Evolutionary conservation across 2,888 invertebrate genomes (phyloP).

Genomic region (Drosophila nr. perissopoda): DNA sequence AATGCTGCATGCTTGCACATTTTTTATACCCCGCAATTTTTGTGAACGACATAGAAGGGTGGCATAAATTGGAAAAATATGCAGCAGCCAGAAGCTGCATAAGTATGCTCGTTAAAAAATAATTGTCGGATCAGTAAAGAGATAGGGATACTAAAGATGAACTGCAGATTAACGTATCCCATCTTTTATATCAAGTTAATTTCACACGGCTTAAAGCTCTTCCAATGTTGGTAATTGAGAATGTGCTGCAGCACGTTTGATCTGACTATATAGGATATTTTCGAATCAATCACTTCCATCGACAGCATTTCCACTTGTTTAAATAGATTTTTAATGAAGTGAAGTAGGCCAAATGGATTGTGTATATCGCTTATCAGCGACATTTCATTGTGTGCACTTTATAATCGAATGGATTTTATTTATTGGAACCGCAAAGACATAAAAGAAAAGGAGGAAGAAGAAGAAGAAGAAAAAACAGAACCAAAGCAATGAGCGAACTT

Average conservation of each 20-base stretch:
- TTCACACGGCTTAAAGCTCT: not conserved
- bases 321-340: constrained; percentile 79
- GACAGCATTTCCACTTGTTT: constrained; percentile 25
- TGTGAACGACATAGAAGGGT: not conserved
- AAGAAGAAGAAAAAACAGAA: not conserved
- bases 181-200: not conserved
- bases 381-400: constrained; percentile 72
- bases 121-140: not conserved
- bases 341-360: constrained; percentile 74
- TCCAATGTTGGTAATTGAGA: not conserved
- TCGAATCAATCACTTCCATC: not conserved
- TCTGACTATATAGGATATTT: constrained; percentile 11
- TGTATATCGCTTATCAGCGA: constrained; percentile 64
- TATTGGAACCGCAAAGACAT: constrained; percentile 62
- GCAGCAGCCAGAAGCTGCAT: not conserved
- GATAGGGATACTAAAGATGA: not conserved
- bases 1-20: constrained; percentile 32
- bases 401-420: constrained; percentile 77
- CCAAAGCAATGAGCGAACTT: constrained; percentile 33
- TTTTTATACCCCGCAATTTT: constrained; percentile 31
- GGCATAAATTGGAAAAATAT: not conserved
- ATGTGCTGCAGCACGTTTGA: not conserved
- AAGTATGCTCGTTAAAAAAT: not conserved
- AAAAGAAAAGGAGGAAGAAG: constrained; percentile 16
- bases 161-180: too few relatives aligned